Percentiles rank a stretch among this genome's conserved stretches.
Evolutionary conservation across 2,113 vertebrate species (phyloP).

Genomic region (Crocuta crocuta): DNA sequence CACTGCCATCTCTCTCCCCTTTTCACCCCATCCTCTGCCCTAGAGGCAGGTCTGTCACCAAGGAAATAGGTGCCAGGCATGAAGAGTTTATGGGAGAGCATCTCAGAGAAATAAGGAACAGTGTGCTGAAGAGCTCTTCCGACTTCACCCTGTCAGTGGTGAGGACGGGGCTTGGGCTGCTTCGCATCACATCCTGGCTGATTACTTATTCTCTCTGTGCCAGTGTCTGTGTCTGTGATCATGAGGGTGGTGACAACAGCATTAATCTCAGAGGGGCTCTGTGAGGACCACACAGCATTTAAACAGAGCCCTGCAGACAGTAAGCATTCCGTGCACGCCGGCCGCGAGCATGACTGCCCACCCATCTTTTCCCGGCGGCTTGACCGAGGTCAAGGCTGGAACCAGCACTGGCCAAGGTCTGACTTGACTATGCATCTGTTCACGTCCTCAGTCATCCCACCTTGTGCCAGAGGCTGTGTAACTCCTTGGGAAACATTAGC

Average conservation of each 20-base stretch:
- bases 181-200: no score
- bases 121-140: accelerated
- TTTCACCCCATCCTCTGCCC: not conserved
- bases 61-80: not conserved
- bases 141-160: not conserved
- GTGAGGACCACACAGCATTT: not conserved
- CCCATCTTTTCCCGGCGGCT: not conserved
- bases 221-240: not conserved
- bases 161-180: not conserved
- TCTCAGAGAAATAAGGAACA: not conserved
- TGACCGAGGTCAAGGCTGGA: not conserved
- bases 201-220: not conserved
- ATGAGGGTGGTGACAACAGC: not conserved
- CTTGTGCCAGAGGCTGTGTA: not conserved
- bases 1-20: not conserved
- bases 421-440: not conserved
- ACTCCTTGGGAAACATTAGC: not conserved
- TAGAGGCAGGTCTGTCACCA: not conserved
- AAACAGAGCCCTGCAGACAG: not conserved
- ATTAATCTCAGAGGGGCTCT: not conserved
- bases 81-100: not conserved
- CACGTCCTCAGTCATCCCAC: not conserved
- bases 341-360: accelerated
- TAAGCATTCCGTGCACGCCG: accelerated
- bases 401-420: not conserved